phyloP scores from a whole-genome alignment of 2,113 vertebrate species.

The Oncorhynchus tshawytscha region DNA sequence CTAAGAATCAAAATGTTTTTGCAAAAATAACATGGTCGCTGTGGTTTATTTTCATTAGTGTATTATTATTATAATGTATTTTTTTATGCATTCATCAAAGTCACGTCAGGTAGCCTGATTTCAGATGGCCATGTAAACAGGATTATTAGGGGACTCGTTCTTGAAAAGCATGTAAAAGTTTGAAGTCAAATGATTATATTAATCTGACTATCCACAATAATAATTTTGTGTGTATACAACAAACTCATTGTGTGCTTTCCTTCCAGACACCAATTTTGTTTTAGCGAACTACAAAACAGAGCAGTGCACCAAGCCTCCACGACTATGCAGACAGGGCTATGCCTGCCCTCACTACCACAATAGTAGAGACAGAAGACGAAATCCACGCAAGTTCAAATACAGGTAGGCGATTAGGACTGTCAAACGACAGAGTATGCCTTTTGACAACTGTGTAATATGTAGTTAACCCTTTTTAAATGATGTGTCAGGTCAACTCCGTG shows the following conservation, averaged over 20 bases:
- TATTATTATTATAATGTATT: too few species aligned
- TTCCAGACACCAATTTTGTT: slow-evolving; percentile 87
- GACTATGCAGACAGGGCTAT: slow-evolving; percentile 91
- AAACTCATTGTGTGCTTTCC: background rate
- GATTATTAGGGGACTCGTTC: too few species aligned
- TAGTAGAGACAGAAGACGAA: slow-evolving; percentile 86
- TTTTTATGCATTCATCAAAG: too few species aligned
- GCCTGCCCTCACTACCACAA: slow-evolving; percentile 92
- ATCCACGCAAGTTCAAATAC: slow-evolving; percentile 88
- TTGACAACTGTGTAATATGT: background rate
- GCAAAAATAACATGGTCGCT: too few species aligned
- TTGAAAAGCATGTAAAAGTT: too few species aligned
- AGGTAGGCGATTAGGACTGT: slow-evolving; percentile 69
- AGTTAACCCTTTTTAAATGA: slow-evolving; percentile 5
- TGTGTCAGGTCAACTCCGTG: slow-evolving; percentile 85
- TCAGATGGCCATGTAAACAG: too few species aligned
- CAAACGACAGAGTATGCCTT: background rate
- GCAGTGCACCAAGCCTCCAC: slow-evolving; percentile 88
- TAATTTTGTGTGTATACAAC: too few species aligned
- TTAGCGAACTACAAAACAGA: slow-evolving; percentile 93
- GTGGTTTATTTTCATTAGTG: too few species aligned
- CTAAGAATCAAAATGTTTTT: too few species aligned
- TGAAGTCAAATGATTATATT: too few species aligned
- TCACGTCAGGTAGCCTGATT: too few species aligned
- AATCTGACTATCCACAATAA: too few species aligned